phyloP scores from a whole-genome alignment of 2,113 vertebrate genomes.

The Notechis scutatus region DNA sequence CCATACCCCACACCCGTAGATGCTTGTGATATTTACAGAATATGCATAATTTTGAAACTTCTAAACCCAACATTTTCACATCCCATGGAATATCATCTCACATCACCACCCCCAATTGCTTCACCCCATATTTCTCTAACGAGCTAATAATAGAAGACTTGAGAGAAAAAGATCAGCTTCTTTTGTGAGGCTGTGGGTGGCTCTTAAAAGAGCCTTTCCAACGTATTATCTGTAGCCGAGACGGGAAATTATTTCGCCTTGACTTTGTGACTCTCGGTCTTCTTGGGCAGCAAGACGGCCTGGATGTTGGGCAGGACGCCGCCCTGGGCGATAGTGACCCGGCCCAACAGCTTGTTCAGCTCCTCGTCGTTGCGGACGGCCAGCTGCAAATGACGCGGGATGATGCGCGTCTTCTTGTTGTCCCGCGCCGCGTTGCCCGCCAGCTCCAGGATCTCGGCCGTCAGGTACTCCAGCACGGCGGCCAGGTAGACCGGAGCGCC shows the following conservation, averaged over 20 bases:
- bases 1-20: no score
- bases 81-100: no score
- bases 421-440: slow-evolving; percentile 15
- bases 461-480: slow-evolving; percentile 9
- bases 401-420: slow-evolving; percentile 21
- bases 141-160: no score
- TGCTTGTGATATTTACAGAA: no score
- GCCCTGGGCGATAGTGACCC: background rate
- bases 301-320: slow-evolving; percentile 24
- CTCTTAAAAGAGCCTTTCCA: slow-evolving; percentile 80
- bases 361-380: slow-evolving; percentile 19
- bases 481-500: slow-evolving; percentile 8
- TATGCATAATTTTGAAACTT: no score
- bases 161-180: slow-evolving; percentile 23
- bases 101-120: no score
- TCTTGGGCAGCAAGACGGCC: slow-evolving; percentile 5
- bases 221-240: no score
- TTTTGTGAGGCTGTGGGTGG: slow-evolving; percentile 54
- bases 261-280: background rate
- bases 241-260: background rate
- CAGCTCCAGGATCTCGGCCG: slow-evolving; percentile 19
- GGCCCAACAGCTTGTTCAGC: slow-evolving; percentile 5
- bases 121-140: no score
- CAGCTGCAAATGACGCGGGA: background rate
- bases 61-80: no score